A percentile compares a stretch with the other conserved stretches of the same genome.
phyloP scores from a whole-genome alignment of 2,113 vertebrate genomes.

The Peromyscus californicus region DNA sequence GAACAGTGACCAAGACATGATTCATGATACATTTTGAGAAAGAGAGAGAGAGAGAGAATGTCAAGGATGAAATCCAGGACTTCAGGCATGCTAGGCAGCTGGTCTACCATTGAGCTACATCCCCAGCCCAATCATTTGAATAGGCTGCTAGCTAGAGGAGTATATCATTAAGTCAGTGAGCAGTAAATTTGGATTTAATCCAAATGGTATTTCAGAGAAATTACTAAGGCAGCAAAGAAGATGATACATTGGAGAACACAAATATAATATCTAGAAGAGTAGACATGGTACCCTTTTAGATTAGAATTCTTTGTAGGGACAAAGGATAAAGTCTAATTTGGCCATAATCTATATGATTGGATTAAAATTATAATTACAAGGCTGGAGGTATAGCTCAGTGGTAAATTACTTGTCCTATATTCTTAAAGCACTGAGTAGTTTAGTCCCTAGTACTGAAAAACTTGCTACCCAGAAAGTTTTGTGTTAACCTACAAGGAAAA shows the following conservation, averaged over 20 bases:
- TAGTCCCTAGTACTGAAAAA: not conserved
- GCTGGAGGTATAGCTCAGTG: not conserved
- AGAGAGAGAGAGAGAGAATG: not conserved
- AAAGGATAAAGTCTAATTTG: not conserved
- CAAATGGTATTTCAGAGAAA: not conserved
- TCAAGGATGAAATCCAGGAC: not conserved
- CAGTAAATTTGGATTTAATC: not conserved
- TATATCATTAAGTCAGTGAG: not conserved
- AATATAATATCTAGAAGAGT: slow-evolving; percentile 23
- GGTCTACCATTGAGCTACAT: not conserved
- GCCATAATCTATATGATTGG: not conserved
- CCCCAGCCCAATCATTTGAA: not conserved
- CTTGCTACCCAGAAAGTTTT: not conserved
- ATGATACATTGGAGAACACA: not conserved
- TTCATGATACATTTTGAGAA: not conserved
- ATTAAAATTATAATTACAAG: not conserved
- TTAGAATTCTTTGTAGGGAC: not conserved
- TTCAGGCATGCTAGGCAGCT: not conserved
- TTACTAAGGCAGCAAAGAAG: not conserved
- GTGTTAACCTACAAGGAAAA: not conserved
- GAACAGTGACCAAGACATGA: not conserved
- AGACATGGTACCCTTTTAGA: not conserved
- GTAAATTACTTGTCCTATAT: not conserved
- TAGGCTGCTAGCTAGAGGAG: not conserved
- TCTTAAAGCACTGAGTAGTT: not conserved